phyloP scores from a whole-genome alignment of 2,888 invertebrate genomes.

The Heliconius charithonia region DNA sequence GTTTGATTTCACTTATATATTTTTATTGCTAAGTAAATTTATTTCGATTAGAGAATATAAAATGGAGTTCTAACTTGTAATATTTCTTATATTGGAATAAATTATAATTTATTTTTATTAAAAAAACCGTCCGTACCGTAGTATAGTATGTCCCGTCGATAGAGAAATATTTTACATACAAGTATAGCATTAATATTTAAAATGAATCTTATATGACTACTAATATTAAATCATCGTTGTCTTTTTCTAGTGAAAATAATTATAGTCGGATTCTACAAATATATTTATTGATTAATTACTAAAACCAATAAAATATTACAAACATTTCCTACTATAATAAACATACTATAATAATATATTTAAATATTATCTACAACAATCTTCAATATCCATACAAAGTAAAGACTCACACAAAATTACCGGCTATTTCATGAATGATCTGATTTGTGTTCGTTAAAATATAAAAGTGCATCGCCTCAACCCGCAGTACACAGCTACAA shows the following conservation, averaged over 20 bases:
- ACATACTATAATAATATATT: background rate
- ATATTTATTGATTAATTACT: background rate
- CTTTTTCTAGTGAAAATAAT: background rate
- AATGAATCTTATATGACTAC: background rate
- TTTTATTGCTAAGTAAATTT: background rate
- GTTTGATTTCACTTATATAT: background rate
- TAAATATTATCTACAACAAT: conserved; percentile 14
- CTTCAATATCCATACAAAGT: conserved; percentile 28
- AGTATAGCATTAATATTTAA: no score
- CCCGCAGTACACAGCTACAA: conserved; percentile 30
- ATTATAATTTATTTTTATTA: background rate
- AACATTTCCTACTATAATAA: background rate
- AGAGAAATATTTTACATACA: background rate
- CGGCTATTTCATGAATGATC: conserved; percentile 34
- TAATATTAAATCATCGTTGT: background rate
- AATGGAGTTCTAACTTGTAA: background rate
- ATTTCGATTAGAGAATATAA: background rate
- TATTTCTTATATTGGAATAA: background rate
- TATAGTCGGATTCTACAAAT: background rate
- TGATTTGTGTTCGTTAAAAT: conserved; percentile 30
- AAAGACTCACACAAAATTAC: conserved; percentile 32
- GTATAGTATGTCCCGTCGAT: background rate
- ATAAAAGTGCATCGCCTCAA: conserved; percentile 26
- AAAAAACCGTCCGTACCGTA: background rate
- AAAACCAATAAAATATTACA: background rate